These are phyloP conservation scores for Bos indicus DNA, from an alignment of 2,113 vertebrate species.

Conservation along the genomic window DNA sequence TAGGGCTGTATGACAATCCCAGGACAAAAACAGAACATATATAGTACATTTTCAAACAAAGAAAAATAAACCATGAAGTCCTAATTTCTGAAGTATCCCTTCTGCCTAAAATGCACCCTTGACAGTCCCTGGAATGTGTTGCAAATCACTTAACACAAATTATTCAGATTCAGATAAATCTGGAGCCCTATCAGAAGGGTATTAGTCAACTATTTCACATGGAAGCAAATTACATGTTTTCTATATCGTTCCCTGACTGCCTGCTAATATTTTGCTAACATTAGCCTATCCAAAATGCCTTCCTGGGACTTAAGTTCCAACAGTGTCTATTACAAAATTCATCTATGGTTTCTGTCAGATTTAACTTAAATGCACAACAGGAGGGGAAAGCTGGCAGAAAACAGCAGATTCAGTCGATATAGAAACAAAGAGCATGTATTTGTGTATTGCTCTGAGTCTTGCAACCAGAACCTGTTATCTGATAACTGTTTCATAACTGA, in stretches of 20 bases:
- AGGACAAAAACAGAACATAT: constrained; percentile 81
- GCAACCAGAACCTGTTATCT: neutral
- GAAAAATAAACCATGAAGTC: neutral
- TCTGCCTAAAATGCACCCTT: constrained; percentile 79
- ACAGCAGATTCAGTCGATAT: constrained; percentile 74
- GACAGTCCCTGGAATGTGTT: constrained; percentile 64
- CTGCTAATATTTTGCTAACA: constrained; percentile 83
- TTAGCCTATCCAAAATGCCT: constrained; percentile 77
- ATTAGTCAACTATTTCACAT: constrained; percentile 76
- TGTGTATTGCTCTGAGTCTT: neutral
- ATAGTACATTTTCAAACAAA: constrained; percentile 74
- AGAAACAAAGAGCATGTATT: constrained; percentile 66
- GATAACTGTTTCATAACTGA: neutral
- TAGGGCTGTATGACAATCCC: constrained; percentile 71
- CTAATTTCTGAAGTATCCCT: constrained; percentile 76
- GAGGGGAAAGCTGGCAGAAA: constrained; percentile 63
- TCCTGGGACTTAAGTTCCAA: constrained; percentile 73
- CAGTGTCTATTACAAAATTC: constrained; percentile 75
- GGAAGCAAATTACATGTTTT: constrained; percentile 80
- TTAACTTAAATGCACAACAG: constrained; percentile 76
- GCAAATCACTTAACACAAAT: constrained; percentile 79
- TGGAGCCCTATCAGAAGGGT: constrained; percentile 67
- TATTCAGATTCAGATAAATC: constrained; percentile 75
- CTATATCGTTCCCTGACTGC: constrained; percentile 77
- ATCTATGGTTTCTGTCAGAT: constrained; percentile 75